Conservation (phyloP, 2,797 vertebrate genomes). For the Synanceia verrucosa region DNA sequence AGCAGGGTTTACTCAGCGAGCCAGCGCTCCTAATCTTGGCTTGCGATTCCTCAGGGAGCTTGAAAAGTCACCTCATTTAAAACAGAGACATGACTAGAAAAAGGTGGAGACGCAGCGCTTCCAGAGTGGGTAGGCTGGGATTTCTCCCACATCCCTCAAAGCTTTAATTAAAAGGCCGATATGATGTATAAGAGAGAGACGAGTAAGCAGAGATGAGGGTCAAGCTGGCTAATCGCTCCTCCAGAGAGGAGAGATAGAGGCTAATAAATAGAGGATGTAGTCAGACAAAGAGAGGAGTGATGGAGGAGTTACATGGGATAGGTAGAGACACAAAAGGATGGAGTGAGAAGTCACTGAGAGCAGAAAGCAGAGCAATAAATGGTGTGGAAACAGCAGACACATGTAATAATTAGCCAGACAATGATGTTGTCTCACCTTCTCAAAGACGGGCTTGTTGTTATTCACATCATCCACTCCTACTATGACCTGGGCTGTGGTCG, state of each 20-base stretch:
- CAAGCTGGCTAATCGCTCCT: conserved; percentile 74
- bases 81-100: conserved; percentile 66
- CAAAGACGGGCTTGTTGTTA: conserved; percentile 92
- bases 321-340: neutral
- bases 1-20: conserved; percentile 48
- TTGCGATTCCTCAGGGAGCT: conserved; percentile 40
- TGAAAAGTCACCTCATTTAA: conserved; percentile 68
- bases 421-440: conserved; percentile 80
- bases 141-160: conserved; percentile 66
- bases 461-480: conserved; percentile 91
- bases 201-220: conserved; percentile 65
- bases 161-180: conserved; percentile 79
- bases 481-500: conserved; percentile 85
- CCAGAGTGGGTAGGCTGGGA: conserved; percentile 55
- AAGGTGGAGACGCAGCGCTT: conserved; percentile 52
- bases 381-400: neutral
- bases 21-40: conserved; percentile 52
- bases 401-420: conserved; percentile 21
- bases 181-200: conserved; percentile 67
- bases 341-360: neutral
- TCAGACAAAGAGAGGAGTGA: conserved; percentile 51
- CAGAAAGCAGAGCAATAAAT: neutral
- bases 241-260: conserved; percentile 63
- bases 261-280: conserved; percentile 60
- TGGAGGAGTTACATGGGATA: conserved; percentile 17